Percentiles rank a stretch among this genome's conserved stretches.
Evolutionary conservation across 2,113 vertebrate genomes (phyloP).

Genomic region (Laterallus jamaicensis): DNA sequence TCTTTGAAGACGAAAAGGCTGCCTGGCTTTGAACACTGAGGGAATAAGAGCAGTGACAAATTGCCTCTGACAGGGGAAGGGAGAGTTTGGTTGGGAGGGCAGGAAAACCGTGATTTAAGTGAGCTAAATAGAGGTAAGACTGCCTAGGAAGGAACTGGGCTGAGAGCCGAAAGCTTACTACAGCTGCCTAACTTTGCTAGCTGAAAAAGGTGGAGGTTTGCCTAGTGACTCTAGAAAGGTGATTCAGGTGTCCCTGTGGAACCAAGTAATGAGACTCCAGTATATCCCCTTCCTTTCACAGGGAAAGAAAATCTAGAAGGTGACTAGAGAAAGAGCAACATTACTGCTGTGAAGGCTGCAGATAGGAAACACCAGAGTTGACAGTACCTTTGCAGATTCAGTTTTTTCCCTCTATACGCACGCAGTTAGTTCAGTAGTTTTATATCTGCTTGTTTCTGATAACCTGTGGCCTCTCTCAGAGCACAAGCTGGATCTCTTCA

Average conservation of each 20-base stretch:
- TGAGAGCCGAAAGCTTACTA: not conserved
- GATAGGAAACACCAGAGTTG: not conserved
- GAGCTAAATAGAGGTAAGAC: not conserved
- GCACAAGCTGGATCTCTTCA: not conserved
- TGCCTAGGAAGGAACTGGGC: not conserved
- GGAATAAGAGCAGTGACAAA: slow-evolving; percentile 35
- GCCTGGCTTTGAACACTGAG: not conserved
- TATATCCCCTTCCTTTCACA: not conserved
- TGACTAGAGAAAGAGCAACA: not conserved
- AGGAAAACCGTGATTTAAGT: not conserved
- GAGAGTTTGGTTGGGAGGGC: not conserved
- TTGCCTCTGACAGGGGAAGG: not conserved
- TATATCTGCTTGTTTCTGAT: not conserved
- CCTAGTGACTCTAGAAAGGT: not conserved
- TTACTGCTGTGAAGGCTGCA: rapidly evolving
- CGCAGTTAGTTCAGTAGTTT: not conserved
- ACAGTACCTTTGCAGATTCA: not conserved
- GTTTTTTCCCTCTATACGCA: not conserved
- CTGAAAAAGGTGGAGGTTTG: not conserved
- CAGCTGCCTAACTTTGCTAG: not conserved
- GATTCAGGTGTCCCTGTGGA: not conserved
- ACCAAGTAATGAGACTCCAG: not conserved
- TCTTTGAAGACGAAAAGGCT: not conserved
- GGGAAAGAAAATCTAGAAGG: not conserved
- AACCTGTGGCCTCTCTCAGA: not conserved